Base-by-base conservation (phyloP, 2,888 invertebrate genomes). In the Cerceris ruficornis region DNA sequence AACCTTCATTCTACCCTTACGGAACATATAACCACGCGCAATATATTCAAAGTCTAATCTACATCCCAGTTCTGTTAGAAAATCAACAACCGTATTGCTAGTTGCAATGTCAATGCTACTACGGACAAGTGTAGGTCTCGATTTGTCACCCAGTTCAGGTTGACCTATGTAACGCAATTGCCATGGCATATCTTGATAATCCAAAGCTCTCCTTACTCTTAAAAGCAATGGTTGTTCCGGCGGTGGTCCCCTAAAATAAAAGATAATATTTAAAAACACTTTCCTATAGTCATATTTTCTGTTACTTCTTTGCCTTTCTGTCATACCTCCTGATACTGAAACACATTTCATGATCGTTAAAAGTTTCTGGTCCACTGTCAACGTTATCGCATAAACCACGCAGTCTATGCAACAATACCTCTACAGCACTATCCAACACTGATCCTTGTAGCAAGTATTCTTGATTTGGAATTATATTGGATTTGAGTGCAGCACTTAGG, bases 1-100 rank as follows among this genome's bases (percentile, higher is more conserved):
- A 17, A 98, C 97, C 93, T 99, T 99, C 98, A 99, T 98, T 75
- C 98, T 94, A 0, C 98, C 99, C 93, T 99, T 99, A 73, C 98
- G 95, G 89, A 98, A 98, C 96, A 98, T 97, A 89, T 97, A 98
- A 14, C 96, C 99, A 93, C 98, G 96, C 0, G 97, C 96, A 85
- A 98, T 96, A 90, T 97, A 98, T 93, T 99, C 98, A 94, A 98
- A 98, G 90, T 99, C 98, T 79, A 98, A 94, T 72, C 97, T 94
- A 88, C 97, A 97, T 0, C 98, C 98, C 82, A 98, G 94, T 93
- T 98, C 98, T 79, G 96, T 97, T 0, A 99, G 94, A 90, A 98
- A 99, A 83, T 98, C 98, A 0, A 97, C 95, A 9, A 98, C 95
- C 89, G 98, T 97, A 17, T 96, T 96, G 86, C 97, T 98, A 80